Conservation (phyloP, 2,113 vertebrate species). For the Gymnarchus niloticus region DNA sequence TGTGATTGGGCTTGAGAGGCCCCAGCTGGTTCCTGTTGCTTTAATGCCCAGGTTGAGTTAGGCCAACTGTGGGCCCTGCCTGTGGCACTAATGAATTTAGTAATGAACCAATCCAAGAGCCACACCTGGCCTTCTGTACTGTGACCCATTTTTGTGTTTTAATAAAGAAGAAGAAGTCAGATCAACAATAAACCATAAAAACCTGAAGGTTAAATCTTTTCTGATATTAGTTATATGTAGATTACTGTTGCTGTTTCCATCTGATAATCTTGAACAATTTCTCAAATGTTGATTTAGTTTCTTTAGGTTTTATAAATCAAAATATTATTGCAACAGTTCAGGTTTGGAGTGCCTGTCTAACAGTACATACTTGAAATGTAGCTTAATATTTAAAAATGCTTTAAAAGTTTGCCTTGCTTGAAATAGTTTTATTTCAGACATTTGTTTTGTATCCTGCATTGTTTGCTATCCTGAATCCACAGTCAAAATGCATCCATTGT, state of each 20-base stretch:
- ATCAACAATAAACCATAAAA: constrained; percentile 41
- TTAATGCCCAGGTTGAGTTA: too few species aligned
- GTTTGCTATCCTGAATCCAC: not conserved
- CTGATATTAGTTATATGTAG: constrained; percentile 18
- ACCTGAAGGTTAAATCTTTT: constrained; percentile 29
- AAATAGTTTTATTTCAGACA: not conserved
- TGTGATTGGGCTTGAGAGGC: too few species aligned
- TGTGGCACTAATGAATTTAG: too few species aligned
- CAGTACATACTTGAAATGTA: constrained; percentile 57
- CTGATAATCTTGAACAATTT: constrained; percentile 54
- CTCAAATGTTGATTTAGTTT: constrained; percentile 44
- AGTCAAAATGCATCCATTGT: not conserved
- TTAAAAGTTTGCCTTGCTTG: constrained; percentile 13
- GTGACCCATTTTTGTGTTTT: constrained; percentile 34
- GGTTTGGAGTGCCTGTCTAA: constrained; percentile 67
- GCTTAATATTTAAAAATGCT: constrained; percentile 40
- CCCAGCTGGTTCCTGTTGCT: too few species aligned
- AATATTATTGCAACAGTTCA: constrained; percentile 50
- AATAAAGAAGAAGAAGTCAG: constrained; percentile 28
- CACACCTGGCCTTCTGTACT: too few species aligned
- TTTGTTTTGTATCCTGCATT: not conserved
- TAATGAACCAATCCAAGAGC: too few species aligned
- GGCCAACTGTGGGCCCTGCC: too few species aligned
- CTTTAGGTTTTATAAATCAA: constrained; percentile 46
- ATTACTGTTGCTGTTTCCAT: constrained; percentile 44